These are phyloP conservation scores for Pteropus rufus DNA, from an alignment of 2,797 vertebrate genomes.

Conservation along the genomic window DNA sequence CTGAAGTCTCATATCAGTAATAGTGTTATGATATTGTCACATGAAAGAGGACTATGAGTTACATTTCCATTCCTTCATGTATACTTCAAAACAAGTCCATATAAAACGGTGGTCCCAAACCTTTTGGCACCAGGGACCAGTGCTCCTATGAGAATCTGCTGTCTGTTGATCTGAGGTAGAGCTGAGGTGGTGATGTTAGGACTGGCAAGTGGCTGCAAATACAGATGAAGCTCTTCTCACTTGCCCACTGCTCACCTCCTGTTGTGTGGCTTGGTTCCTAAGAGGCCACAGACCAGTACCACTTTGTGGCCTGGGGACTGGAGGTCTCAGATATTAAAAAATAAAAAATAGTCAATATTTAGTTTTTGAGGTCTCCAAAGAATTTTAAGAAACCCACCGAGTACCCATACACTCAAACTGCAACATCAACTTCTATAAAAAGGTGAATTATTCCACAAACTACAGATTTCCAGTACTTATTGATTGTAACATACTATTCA, in stretches of 20 bases:
- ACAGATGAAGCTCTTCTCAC: too few species aligned
- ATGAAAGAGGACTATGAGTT: not conserved
- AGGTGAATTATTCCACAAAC: not conserved
- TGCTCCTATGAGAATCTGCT: too few species aligned
- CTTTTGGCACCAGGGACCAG: too few species aligned
- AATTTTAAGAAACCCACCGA: not conserved
- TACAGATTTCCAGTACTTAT: not conserved
- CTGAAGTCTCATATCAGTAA: not conserved
- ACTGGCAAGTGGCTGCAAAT: too few species aligned
- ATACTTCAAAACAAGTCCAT: not conserved
- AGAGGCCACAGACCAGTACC: too few species aligned
- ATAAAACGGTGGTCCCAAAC: not conserved
- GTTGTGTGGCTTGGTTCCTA: too few species aligned
- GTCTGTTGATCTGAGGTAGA: too few species aligned
- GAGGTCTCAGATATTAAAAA: not conserved
- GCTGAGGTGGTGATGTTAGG: too few species aligned
- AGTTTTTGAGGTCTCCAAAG: not conserved
- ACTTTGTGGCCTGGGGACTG: too few species aligned
- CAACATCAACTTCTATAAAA: not conserved
- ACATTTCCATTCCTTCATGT: not conserved
- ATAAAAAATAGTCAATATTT: not conserved
- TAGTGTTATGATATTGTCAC: not conserved
- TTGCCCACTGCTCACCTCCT: too few species aligned
- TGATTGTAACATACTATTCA: not conserved
- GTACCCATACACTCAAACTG: not conserved